Evolutionary conservation across 2,797 vertebrate species (phyloP).

Genomic region (Agapornis canus): DNA sequence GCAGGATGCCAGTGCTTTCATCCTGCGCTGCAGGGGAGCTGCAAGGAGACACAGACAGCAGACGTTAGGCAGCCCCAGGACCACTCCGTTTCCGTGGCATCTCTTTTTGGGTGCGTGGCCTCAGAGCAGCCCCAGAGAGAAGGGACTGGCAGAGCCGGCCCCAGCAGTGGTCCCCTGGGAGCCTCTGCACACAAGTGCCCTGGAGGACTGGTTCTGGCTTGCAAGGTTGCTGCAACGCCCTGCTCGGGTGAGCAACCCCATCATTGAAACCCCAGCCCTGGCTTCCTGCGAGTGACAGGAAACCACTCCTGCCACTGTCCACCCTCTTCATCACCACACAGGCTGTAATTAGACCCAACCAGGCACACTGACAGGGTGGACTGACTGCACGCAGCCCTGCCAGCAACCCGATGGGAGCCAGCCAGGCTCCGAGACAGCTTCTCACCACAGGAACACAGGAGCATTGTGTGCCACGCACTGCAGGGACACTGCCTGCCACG

Average conservation of each 20-base stretch:
- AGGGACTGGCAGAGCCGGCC: background rate
- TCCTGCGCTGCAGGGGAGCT: slow-evolving; percentile 57
- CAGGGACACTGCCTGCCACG: background rate
- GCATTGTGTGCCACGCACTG: slow-evolving; percentile 25
- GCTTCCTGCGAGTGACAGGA: background rate
- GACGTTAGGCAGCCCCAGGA: slow-evolving; percentile 2
- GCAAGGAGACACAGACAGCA: slow-evolving; percentile 40
- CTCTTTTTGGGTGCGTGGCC: background rate
- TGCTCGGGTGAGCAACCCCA: background rate
- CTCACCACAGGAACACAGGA: slow-evolving; percentile 43
- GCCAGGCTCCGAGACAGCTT: slow-evolving; percentile 19
- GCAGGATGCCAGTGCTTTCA: slow-evolving; percentile 61
- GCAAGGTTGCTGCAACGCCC: slow-evolving; percentile 1
- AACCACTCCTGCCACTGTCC: slow-evolving; percentile 56
- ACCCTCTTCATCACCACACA: slow-evolving; percentile 20
- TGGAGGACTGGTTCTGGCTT: background rate
- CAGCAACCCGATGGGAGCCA: slow-evolving; percentile 18
- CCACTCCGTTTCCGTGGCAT: accelerated
- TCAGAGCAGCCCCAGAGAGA: background rate
- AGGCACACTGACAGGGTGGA: slow-evolving; percentile 5
- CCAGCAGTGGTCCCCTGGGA: background rate
- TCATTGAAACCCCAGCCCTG: slow-evolving; percentile 19
- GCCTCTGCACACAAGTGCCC: background rate
- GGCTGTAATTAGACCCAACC: slow-evolving; percentile 13
- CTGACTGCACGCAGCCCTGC: slow-evolving; percentile 11